phyloP scores from a whole-genome alignment of 2,797 vertebrate species.

The Vipera ursinii region DNA sequence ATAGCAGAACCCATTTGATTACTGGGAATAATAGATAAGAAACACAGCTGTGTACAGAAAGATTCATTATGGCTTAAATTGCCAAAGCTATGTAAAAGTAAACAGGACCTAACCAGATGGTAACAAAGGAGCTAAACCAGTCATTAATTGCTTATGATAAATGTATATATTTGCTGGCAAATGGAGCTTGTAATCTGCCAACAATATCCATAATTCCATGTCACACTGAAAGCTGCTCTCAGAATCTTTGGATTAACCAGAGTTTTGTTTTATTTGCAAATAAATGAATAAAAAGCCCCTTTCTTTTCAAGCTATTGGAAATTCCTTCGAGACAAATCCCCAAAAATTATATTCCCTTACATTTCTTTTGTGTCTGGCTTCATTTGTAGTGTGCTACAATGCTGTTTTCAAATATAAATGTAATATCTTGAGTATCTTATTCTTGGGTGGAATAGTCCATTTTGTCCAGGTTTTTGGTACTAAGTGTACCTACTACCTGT shows the following conservation, averaged over 20 bases:
- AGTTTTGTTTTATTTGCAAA: neutral
- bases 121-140: neutral
- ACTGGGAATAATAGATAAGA: neutral
- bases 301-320: neutral
- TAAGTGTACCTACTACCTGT: neutral
- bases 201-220: neutral
- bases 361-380: neutral
- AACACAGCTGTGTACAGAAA: neutral
- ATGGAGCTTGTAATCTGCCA: neutral
- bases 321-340: neutral
- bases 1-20: neutral
- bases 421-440: neutral
- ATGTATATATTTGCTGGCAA: neutral
- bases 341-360: too few relatives aligned
- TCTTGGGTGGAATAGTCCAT: neutral
- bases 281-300: neutral
- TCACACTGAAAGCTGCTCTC: neutral
- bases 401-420: neutral
- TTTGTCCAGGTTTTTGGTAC: neutral
- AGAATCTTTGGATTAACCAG: neutral
- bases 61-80: neutral
- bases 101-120: neutral
- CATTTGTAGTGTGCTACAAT: neutral
- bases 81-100: neutral
- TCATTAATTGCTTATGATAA: conserved; percentile 10